Evolutionary conservation across 2,113 vertebrate species (phyloP).

Genomic region (Nycticebus coucang): DNA sequence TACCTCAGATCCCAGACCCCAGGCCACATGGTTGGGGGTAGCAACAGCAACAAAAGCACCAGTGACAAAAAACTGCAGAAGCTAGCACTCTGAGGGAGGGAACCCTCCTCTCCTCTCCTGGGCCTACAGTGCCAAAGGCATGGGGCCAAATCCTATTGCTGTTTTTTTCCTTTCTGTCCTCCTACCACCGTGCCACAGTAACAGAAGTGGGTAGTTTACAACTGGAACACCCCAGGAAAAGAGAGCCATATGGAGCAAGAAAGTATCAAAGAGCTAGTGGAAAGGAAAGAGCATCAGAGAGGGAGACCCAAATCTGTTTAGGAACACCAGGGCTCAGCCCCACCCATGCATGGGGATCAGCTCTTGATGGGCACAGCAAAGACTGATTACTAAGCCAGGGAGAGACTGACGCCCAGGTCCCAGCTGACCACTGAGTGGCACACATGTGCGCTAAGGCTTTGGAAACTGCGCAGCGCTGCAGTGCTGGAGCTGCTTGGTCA

Average conservation of each 20-base stretch:
- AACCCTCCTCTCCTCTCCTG: neutral
- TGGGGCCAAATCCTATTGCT: neutral
- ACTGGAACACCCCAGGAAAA: neutral
- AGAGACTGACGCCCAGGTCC: neutral
- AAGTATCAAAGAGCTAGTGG: neutral
- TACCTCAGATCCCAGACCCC: neutral
- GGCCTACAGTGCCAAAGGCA: neutral
- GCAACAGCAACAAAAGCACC: neutral
- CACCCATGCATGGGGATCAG: neutral
- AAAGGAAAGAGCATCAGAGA: neutral
- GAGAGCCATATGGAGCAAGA: neutral
- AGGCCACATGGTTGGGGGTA: neutral
- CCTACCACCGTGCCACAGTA: neutral
- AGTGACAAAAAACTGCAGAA: neutral
- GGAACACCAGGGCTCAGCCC: neutral
- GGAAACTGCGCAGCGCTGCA: too few relatives aligned
- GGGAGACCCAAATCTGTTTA: neutral
- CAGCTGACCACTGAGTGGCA: neutral
- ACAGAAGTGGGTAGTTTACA: neutral
- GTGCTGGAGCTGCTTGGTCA: too few relatives aligned
- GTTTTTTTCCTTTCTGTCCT: neutral
- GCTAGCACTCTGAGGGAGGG: neutral
- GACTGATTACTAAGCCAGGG: neutral
- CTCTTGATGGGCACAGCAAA: neutral
- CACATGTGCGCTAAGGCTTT: neutral